Base-by-base conservation (phyloP, 2,888 invertebrate genomes). In the Amiota minor region DNA sequence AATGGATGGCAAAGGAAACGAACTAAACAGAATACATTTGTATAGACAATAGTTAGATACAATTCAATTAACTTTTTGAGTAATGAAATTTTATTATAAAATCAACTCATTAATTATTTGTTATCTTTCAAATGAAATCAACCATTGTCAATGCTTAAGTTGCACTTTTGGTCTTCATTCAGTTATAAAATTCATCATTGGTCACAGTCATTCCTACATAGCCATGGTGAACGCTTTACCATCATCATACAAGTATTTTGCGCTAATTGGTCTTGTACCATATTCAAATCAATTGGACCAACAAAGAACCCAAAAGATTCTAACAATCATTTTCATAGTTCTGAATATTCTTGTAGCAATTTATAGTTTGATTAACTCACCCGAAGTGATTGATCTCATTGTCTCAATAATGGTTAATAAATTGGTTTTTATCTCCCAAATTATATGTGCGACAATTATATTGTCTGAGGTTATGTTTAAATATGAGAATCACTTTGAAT, bases 201-300 rank as follows among this genome's bases (percentile, higher is more conserved):
- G 61, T 10, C 3, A 46, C 64, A 9, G 46, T 46, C 16, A 35
- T 23, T 46, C 16, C 2, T 23, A 23, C 23, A 23, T 35, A 53
- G 53, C 4, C 53, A 67, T 69, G 69, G 35, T 64, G n/a, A 35
- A 55, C 46, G 56, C 23, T n/a, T 35, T 46, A 16, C n/a, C 23
- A 14, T 2, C 49, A 16, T n/a, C 9, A 9, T 47, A 46, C 8
- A 62, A 64, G 18, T 71, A 62, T 14, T 14, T 62, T 12, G 71
- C 71, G n/a, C 10, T 62, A 12, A 12, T 71, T n/a, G 62, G 71
- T 9, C 50, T 71, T 14, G 71, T 71, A 35, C 71, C 71, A 35
- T 71, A 56, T 53, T 20, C 53, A 1, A 12, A 4, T 53, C 14
- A 18, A 20, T 10, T 12, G 14, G 6, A 20, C 16, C 62, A 9